Base-by-base conservation (phyloP, 2,113 vertebrate species). In the Oreochromis niloticus region DNA sequence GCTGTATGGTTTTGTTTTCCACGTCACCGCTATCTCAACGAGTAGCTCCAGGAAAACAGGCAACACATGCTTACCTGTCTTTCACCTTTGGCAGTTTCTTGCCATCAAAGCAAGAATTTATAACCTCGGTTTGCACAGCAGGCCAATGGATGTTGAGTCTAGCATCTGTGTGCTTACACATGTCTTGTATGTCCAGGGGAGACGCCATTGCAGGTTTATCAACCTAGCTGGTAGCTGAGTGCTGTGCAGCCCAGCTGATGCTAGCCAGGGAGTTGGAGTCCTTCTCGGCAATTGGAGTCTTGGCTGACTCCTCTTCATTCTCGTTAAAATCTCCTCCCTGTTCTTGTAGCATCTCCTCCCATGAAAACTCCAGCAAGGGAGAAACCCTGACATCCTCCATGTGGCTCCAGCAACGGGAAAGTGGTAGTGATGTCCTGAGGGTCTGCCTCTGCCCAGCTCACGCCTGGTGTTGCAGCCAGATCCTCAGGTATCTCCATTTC, bases 181-280 rank as follows among this genome's bases (percentile, higher is more conserved):
- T 11, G 34, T 36, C 3, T 7, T 0, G 2, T 32, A 63, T 63
- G 59, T 63, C 17, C 32, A 63, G 59, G 9, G 32, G 59, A 63
- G 59, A 63, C 32, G 0, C 6, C 32, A 11, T 34, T 63, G 30
- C 59, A 63, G 32, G 59, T 63, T 63, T 11, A 63, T 63, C 32
- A 61, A 19, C 9, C 30, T 11, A 63, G 16, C 59, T 6, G 0
- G 30, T 36, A 36, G 59, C 16, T 7, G 59, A 63, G 32, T 0
- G 59, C 30, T 63, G 11, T 63, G 59, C 59, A 63, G 30, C 59
- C 16, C 59, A 3, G 59, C 59, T 36, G 59, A 63, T 36, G 30
- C 16, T 1, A 63, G 6, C 2, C 2, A 4, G 2, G 30, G 0
- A 63, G 57, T 6, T 6, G 5, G 59, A 11, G 59, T 63, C 59